Evolutionary conservation across 2,797 vertebrate genomes (phyloP), one percentile per base, ranked within the genome.

Genomic region (Takifugu ocellatus): DNA sequence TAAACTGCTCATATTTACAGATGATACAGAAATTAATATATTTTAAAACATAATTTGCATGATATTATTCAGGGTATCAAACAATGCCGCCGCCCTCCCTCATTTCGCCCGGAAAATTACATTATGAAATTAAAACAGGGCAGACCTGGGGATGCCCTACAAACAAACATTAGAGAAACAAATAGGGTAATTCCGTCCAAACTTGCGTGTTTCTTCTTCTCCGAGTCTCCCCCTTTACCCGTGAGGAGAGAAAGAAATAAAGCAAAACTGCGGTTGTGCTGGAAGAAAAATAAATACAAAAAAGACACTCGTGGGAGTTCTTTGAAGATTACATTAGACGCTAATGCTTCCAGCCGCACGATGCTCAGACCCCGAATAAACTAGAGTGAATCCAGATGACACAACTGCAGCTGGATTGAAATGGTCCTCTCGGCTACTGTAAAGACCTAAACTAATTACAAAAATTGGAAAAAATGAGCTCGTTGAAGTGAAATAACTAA

Each of bases 151-250:
- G 56, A 56, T 49, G 48, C 49, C 31, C 47, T 44, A n/a, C 24
- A 26, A 63, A 66, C 51, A 69, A 58, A 73, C 42, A 21, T 58
- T 63, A 39, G 1, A 14, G 47, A 67, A 71, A 39, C 53, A 72
- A 80, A 71, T 46, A 59, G 47, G 45, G 8, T 27, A 24, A 10
- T 48, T 48, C 46, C 24, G 64, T 58, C 71, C 36, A 66, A 68
- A 68, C 5, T 43, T 59, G 16, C 21, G 17, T 15, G 6, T 46
- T 46, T 46, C 33, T 46, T 27, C 47, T 49, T 46, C 17, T 36
- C 49, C 1, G 17, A 59, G 24, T 60, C 25, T 55, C 8, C 52
- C 61, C 44, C 70, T 64, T 70, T 68, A 65, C 64, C 56, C 42
- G 50, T 60, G 77, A 65, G 47, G 47, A 58, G 33, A 58, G 39